Percentiles rank a stretch among this genome's conserved stretches.
Conservation (phyloP, 2,797 vertebrate species). For the Danio jaintianensis region DNA sequence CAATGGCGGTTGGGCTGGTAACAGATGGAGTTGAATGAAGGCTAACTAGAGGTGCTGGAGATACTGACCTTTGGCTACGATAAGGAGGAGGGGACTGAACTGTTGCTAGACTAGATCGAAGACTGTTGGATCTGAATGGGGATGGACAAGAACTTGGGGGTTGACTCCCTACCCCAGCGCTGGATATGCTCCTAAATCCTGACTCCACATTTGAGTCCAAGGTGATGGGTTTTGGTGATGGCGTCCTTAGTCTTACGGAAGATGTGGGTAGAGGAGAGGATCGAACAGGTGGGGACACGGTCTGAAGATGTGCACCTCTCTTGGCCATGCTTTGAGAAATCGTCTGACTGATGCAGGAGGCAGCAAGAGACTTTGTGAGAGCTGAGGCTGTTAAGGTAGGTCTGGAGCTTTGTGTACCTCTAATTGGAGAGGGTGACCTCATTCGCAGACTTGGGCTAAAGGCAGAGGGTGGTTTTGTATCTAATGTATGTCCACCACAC, state of each 20-base stretch:
- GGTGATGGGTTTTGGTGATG: conserved; percentile 67
- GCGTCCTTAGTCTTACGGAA: conserved; percentile 60
- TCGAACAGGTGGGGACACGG: conserved; percentile 22
- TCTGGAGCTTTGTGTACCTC: conserved; percentile 58
- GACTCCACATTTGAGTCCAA: conserved; percentile 42
- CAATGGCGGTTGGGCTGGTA: conserved; percentile 33
- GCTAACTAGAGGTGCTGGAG: conserved; percentile 52
- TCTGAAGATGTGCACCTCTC: conserved; percentile 61
- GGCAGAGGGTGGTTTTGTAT: conserved; percentile 54
- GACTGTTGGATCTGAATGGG: conserved; percentile 56
- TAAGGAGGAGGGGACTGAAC: conserved; percentile 55
- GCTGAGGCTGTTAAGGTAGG: conserved; percentile 68
- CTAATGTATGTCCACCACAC: conserved; percentile 14
- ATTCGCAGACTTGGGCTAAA: conserved; percentile 60
- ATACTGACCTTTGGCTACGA: conserved; percentile 50
- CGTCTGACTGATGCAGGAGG: conserved; percentile 86
- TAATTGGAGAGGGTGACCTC: conserved; percentile 53
- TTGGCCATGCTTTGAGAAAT: conserved; percentile 85
- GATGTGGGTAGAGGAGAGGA: conserved; percentile 56
- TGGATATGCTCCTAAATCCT: conserved; percentile 13
- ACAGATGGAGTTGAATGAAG: conserved; percentile 16
- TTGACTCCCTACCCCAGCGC: conserved; percentile 54
- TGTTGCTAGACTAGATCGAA: conserved; percentile 49
- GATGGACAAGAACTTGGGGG: conserved; percentile 54
- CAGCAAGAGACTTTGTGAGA: conserved; percentile 83